Evolutionary conservation across 2,888 invertebrate species (phyloP).

Genomic region (Amaurobius ferox): DNA sequence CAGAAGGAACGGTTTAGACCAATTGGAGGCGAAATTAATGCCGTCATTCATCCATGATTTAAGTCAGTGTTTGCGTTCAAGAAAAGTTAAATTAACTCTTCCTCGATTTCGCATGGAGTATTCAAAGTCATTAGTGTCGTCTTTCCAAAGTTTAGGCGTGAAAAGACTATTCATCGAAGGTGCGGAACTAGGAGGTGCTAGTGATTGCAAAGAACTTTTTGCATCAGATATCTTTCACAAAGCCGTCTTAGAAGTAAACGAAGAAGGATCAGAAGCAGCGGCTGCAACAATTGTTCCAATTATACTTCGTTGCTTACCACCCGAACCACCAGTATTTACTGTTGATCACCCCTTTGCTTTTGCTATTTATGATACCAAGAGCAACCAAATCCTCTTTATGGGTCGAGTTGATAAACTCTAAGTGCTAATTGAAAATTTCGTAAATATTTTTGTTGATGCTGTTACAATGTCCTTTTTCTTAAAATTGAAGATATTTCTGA

Average conservation of each 20-base stretch:
- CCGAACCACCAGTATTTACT: conserved; percentile 52
- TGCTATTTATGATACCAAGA: conserved; percentile 22
- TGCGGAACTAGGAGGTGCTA: conserved; percentile 70
- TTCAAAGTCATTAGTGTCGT: conserved; percentile 39
- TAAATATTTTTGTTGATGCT: no score
- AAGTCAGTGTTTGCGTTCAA: conserved; percentile 18
- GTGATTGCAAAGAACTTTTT: conserved; percentile 53
- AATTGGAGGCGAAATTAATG: conserved; percentile 28
- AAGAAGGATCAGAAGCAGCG: conserved; percentile 72
- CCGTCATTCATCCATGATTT: conserved; percentile 32
- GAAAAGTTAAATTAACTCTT: conserved; percentile 49
- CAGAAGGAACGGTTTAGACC: conserved; percentile 17
- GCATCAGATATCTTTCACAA: conserved; percentile 73
- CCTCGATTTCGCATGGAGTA: conserved; percentile 67
- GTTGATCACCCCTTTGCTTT: conserved; percentile 50
- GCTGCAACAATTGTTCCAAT: conserved; percentile 44
- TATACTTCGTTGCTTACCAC: neutral
- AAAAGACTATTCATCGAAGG: conserved; percentile 45
- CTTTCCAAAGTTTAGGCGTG: conserved; percentile 55
- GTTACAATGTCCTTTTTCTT: no score
- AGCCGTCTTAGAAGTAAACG: conserved; percentile 72
- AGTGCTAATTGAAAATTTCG: no score
- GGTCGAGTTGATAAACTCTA: conserved; percentile 30
- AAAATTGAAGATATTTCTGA: no score
- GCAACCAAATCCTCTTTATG: conserved; percentile 20